These are phyloP conservation scores for Zygogramma bicolorata DNA, from an alignment of 2,888 invertebrate genomes.

Conservation along the genomic window DNA sequence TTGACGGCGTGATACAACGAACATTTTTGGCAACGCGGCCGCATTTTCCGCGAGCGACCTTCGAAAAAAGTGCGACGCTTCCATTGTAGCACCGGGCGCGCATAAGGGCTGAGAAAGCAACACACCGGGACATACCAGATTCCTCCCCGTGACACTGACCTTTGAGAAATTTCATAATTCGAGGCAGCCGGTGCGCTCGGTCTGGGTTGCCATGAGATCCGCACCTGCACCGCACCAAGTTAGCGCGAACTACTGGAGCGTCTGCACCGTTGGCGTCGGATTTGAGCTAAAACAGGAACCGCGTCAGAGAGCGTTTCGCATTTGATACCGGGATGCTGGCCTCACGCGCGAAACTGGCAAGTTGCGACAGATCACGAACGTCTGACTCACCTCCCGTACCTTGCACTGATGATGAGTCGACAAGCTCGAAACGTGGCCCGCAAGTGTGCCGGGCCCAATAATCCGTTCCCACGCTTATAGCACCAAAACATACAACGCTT, in stretches of 20 bases:
- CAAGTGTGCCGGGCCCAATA: too few relatives aligned
- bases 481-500: too few relatives aligned
- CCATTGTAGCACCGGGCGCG: conserved; percentile 13
- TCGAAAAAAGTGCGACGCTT: neutral
- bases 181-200: conserved; percentile 23
- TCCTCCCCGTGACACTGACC: conserved; percentile 48
- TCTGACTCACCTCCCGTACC: too few relatives aligned
- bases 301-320: conserved; percentile 46
- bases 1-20: neutral
- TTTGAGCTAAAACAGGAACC: conserved; percentile 54
- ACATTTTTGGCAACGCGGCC: neutral
- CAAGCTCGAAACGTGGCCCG: too few relatives aligned
- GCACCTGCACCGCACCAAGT: conserved; percentile 50
- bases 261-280: conserved; percentile 42
- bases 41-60: neutral
- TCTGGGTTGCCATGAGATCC: conserved; percentile 41
- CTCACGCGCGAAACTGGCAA: neutral
- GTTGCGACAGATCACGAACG: too few relatives aligned
- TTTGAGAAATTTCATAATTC: conserved; percentile 54
- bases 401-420: too few relatives aligned
- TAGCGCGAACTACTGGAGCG: conserved; percentile 53
- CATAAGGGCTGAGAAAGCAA: conserved; percentile 1
- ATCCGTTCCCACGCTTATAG: too few relatives aligned
- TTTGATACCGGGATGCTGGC: neutral
- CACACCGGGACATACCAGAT: conserved; percentile 17